These are phyloP conservation scores for Myotis vivesi DNA, from an alignment of 2,797 vertebrate genomes.

Conservation along the genomic window DNA sequence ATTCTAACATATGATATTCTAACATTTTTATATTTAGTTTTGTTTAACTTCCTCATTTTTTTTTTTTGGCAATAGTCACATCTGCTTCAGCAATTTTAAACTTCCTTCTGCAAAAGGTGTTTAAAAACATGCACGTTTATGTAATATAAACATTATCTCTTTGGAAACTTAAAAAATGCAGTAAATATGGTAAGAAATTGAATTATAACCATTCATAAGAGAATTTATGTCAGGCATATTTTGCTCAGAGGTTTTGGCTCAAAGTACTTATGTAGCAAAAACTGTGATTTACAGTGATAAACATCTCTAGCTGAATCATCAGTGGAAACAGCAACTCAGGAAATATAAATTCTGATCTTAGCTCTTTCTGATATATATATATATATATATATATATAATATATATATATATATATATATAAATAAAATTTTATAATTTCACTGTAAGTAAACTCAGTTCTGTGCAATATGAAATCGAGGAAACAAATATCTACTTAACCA, in stretches of 20 bases:
- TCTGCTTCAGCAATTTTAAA: constrained; percentile 65
- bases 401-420: too few relatives aligned
- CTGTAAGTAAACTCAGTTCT: neutral
- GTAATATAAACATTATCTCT: neutral
- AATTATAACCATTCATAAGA: neutral
- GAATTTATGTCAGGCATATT: neutral
- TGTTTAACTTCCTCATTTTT: constrained; percentile 29
- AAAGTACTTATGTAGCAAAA: constrained; percentile 33
- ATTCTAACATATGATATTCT: neutral
- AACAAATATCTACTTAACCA: neutral
- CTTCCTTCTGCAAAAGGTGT: constrained; percentile 47
- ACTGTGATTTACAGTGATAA: neutral
- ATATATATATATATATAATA: too few relatives aligned
- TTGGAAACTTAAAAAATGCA: neutral
- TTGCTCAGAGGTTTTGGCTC: constrained; percentile 22
- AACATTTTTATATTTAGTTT: constrained; percentile 48
- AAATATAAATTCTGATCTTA: constrained; percentile 52
- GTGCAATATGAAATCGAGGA: neutral
- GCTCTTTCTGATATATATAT: neutral
- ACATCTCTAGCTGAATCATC: constrained; percentile 2
- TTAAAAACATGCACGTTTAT: neutral
- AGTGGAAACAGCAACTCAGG: constrained; percentile 27
- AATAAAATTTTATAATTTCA: neutral
- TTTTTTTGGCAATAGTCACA: neutral
- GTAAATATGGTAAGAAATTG: neutral